Percentiles rank a stretch among this genome's conserved stretches.
phyloP scores from a whole-genome alignment of 2,888 invertebrate species.

The Ormyrus nitidulus region DNA sequence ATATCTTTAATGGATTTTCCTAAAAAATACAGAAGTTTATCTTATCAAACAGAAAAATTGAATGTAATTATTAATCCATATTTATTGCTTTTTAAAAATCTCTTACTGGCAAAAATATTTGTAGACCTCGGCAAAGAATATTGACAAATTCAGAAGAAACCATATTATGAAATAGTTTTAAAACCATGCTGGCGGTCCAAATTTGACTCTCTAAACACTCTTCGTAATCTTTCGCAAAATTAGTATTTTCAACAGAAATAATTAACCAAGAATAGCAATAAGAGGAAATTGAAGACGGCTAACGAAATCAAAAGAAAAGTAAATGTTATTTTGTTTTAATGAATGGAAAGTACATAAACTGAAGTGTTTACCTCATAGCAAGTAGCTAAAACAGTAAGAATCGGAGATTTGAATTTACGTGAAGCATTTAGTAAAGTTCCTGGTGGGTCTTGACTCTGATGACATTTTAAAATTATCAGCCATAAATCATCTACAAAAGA shows the following conservation, averaged over 20 bases:
- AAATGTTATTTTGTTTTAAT: background rate
- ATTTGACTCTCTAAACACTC: slow-evolving; percentile 67
- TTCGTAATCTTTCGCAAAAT: slow-evolving; percentile 62
- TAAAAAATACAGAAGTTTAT: slow-evolving; percentile 69
- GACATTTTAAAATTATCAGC: slow-evolving; percentile 81
- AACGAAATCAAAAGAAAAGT: slow-evolving; percentile 33
- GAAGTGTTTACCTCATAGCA: slow-evolving; percentile 80
- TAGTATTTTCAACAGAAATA: slow-evolving; percentile 63
- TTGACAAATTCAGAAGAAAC: slow-evolving; percentile 78
- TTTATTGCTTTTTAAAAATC: background rate
- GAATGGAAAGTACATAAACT: slow-evolving; percentile 11
- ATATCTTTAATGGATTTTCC: slow-evolving; percentile 81
- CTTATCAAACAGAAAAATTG: background rate
- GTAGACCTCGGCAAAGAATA: slow-evolving; percentile 81
- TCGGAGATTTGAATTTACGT: slow-evolving; percentile 78
- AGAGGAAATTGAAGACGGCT: slow-evolving; percentile 69
- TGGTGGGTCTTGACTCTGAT: slow-evolving; percentile 84
- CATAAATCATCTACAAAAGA: slow-evolving; percentile 75
- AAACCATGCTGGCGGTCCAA: slow-evolving; percentile 73
- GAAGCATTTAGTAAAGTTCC: slow-evolving; percentile 80
- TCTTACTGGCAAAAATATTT: slow-evolving; percentile 83
- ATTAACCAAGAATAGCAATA: slow-evolving; percentile 71
- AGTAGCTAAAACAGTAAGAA: slow-evolving; percentile 82
- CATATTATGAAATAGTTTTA: slow-evolving; percentile 77
- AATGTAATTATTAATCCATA: background rate